phyloP scores from a whole-genome alignment of 2,113 vertebrate species.

The Chaetura pelagica region DNA sequence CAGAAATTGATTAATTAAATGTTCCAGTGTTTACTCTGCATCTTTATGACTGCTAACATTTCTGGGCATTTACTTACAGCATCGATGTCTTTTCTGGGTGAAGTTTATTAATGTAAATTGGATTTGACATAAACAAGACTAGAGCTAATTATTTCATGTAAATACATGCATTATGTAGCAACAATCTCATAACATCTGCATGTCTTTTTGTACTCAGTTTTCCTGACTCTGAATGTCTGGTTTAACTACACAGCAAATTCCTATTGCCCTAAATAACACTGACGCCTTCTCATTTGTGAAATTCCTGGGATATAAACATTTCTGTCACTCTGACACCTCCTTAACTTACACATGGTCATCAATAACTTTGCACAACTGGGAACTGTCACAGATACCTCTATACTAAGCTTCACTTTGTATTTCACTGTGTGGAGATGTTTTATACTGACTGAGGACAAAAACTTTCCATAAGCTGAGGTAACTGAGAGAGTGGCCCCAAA shows the following conservation, averaged over 20 bases:
- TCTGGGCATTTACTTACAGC: constrained; percentile 31
- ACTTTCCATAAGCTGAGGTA: background rate
- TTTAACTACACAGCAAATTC: background rate
- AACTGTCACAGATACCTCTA: background rate
- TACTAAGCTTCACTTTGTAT: background rate
- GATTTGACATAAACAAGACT: constrained; percentile 73
- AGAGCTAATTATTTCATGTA: constrained; percentile 68
- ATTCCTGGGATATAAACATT: background rate
- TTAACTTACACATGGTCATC: background rate
- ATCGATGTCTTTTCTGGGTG: constrained; percentile 1
- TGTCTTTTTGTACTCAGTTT: constrained; percentile 15
- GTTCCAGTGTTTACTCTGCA: constrained; percentile 39
- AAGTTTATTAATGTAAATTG: constrained; percentile 73
- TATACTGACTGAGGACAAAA: background rate
- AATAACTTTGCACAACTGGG: background rate
- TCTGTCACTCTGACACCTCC: background rate
- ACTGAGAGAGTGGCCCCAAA: background rate
- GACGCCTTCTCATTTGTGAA: background rate
- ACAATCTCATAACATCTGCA: constrained; percentile 58
- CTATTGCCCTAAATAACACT: background rate
- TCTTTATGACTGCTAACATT: constrained; percentile 36
- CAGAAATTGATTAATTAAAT: constrained; percentile 60
- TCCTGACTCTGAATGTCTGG: background rate
- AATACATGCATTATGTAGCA: constrained; percentile 61
- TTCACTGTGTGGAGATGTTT: background rate